These are phyloP conservation scores for Microplitis manilae DNA, from an alignment of 2,888 invertebrate species.

Conservation along the genomic window DNA sequence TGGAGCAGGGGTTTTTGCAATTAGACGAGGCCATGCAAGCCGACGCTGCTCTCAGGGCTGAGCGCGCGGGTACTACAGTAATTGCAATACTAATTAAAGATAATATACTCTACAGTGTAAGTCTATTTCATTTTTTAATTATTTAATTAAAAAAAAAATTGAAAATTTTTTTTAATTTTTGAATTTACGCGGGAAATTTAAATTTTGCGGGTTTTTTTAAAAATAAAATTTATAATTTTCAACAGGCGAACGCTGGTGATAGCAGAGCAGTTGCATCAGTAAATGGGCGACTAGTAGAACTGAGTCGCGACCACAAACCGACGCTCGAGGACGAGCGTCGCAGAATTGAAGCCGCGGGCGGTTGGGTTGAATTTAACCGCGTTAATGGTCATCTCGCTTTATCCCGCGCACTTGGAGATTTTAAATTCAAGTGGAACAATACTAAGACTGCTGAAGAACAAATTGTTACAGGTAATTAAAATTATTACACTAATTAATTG, in stretches of 20 bases:
- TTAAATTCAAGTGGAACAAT: conserved; percentile 94
- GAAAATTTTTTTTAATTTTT: no score
- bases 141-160: neutral
- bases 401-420: conserved; percentile 97
- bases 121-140: conserved; percentile 51
- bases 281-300: conserved; percentile 78
- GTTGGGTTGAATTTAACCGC: conserved; percentile 96
- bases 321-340: conserved; percentile 89
- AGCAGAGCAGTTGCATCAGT: conserved; percentile 94
- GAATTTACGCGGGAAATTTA: no score
- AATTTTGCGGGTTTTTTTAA: no score
- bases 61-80: conserved; percentile 96
- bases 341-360: conserved; percentile 94
- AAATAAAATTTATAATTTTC: conserved; percentile 40
- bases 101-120: conserved; percentile 87
- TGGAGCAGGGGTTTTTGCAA: conserved; percentile 91
- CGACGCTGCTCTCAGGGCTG: conserved; percentile 90
- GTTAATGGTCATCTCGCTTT: conserved; percentile 99
- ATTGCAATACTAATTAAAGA: conserved; percentile 89
- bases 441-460: conserved; percentile 91
- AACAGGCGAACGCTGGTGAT: conserved; percentile 94
- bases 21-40: conserved; percentile 94
- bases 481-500: neutral
- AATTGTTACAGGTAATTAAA: conserved; percentile 89
- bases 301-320: conserved; percentile 97